Evolutionary conservation across 2,888 invertebrate species (phyloP), one percentile per base, ranked within the genome.

Genomic region (Caenorhabditis sulstoni): DNA sequence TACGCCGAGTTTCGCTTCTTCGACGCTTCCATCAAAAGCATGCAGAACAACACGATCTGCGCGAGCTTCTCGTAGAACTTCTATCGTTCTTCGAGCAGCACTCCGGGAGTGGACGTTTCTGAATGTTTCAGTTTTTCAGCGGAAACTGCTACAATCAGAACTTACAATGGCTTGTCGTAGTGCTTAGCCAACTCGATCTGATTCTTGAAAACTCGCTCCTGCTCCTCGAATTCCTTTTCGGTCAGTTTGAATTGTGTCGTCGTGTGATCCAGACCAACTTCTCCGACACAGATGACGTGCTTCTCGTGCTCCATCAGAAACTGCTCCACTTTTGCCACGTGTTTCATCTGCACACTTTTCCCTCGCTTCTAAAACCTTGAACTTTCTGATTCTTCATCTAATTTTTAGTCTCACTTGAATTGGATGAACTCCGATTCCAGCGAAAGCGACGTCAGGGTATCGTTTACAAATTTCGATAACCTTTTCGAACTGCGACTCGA

Each of bases 101-200:
- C 91, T 91, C 59, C 92, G 86, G 5, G 92, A 92, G 73, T 92
- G 92, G 0, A 91, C 91, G 86, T 91, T 92, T 66, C 91, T 91
- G 81, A 58, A 88, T 44, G 11, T 5, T 7, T 29, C 16, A 22
- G 29, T 20, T 55, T n/a, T 55, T 35, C 14, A 53, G 8, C 12
- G n/a, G 16, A 23, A 23, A 45, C 23, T 23, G 22, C 22, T 41
- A 23, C 22, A n/a, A 47, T 35, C 5, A 47, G n/a, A 22, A 71
- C 81, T 55, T 62, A 88, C 90, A 90, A 22, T 3, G 90, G 84
- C 1, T 90, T 77, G 11, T 83, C 75, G 23, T 84, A 86, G 37
- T 84, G 66, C 12, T 78, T 70, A 0, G 87, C 85, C 23, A 87
- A 41, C n/a, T 81, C 81, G 44, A 91, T 91, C 86, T 92, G 91